These are phyloP conservation scores for Sardinella longiceps DNA, from an alignment of 2,797 vertebrate genomes.

Conservation along the genomic window DNA sequence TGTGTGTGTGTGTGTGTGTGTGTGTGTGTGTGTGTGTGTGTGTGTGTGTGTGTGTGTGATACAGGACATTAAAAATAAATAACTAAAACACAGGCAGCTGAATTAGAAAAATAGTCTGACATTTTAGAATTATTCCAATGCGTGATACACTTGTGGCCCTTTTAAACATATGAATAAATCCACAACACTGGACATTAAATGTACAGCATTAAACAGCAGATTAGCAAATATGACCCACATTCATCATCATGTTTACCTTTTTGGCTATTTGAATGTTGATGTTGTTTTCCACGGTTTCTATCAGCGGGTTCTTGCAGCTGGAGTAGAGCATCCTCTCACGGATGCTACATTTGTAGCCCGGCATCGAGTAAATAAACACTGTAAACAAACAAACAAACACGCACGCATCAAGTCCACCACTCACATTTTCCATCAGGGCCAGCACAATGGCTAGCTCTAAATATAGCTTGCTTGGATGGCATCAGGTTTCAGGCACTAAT, in stretches of 20 bases:
- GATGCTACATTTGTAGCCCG: slow-evolving; percentile 86
- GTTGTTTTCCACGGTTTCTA: slow-evolving; percentile 81
- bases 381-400: slow-evolving; percentile 55
- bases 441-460: not conserved
- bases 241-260: slow-evolving; percentile 79
- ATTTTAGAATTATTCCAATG: too few species aligned
- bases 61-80: too few species aligned
- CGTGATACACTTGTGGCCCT: not conserved
- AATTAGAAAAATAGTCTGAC: too few species aligned
- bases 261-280: slow-evolving; percentile 80
- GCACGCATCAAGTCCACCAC: not conserved
- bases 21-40: too few species aligned
- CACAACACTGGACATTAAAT: too few species aligned
- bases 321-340: slow-evolving; percentile 89
- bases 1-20: too few species aligned
- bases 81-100: too few species aligned
- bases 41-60: too few species aligned
- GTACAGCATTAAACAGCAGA: not conserved
- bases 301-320: slow-evolving; percentile 84
- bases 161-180: too few species aligned
- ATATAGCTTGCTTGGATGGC: not conserved
- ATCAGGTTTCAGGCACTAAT: not conserved
- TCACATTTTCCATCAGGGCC: not conserved
- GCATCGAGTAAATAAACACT: slow-evolving; percentile 93
- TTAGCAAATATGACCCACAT: not conserved